Conservation (phyloP, 2,113 vertebrate species). For the Felis chaus region DNA sequence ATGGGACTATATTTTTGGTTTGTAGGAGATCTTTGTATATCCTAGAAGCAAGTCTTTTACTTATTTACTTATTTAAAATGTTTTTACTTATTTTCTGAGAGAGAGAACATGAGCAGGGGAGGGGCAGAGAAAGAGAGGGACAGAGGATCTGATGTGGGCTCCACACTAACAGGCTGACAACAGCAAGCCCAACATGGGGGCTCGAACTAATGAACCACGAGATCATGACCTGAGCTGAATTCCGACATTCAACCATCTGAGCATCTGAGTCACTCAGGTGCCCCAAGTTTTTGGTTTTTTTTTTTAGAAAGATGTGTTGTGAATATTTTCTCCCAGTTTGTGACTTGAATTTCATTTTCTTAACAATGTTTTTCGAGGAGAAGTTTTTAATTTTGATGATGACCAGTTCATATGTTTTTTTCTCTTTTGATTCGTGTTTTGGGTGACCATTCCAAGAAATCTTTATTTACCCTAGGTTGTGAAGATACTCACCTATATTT, state of each 20-base stretch:
- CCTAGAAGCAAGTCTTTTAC: background rate
- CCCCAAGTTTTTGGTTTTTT: no score
- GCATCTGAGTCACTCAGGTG: no score
- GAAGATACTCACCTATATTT: background rate
- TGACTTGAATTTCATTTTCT: conserved; percentile 42
- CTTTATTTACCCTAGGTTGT: background rate
- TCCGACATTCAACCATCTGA: no score
- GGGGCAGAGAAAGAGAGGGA: no score
- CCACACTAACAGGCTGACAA: no score
- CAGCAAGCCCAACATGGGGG: no score
- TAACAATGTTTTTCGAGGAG: background rate
- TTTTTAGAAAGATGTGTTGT: background rate
- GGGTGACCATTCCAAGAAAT: background rate
- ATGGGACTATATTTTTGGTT: background rate
- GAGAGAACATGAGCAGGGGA: no score
- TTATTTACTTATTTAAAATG: no score
- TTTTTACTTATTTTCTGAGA: no score
- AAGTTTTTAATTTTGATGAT: conserved; percentile 17
- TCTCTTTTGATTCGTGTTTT: background rate
- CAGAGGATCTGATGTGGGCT: no score
- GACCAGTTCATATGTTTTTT: background rate
- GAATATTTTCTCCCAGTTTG: conserved; percentile 19
- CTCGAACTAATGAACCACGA: no score
- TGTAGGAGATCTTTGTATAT: background rate
- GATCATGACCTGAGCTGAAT: no score